Percentiles rank a stretch among this genome's conserved stretches.
Conservation (phyloP, 1,140 invertebrate genomes). For the Pomacea maculata region DNA sequence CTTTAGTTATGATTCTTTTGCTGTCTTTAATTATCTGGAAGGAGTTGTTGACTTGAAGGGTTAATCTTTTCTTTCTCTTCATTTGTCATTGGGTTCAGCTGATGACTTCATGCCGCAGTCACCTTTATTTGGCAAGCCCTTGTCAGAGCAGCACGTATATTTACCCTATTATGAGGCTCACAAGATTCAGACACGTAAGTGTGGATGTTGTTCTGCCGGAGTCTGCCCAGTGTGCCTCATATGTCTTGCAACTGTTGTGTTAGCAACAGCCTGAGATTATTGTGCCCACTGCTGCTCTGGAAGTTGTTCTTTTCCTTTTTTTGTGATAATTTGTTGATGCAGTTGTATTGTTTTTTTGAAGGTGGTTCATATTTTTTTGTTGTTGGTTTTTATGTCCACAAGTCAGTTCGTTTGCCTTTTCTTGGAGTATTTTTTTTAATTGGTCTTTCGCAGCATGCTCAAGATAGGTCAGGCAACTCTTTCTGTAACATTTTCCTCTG, state of each 20-base stretch:
- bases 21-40: no score
- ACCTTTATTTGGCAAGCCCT: slow-evolving; percentile 70
- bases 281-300: not conserved
- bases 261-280: not conserved
- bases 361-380: no score
- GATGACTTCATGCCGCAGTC: slow-evolving; percentile 75
- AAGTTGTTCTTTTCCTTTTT: not conserved
- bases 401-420: not conserved
- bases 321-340: slow-evolving; percentile 1
- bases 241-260: not conserved
- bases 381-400: no score
- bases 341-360: no score
- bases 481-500: no score
- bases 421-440: no score
- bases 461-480: no score
- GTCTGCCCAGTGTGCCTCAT: not conserved
- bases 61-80: no score
- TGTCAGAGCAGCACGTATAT: slow-evolving; percentile 81
- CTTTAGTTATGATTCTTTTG: no score
- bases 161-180: slow-evolving; percentile 81
- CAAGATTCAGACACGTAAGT: slow-evolving; percentile 80
- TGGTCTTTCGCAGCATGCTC: no score
- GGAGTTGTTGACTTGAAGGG: no score
- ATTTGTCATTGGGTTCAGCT: slow-evolving; percentile 56
- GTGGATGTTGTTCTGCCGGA: slow-evolving; percentile 2